A percentile compares a stretch with the other conserved stretches of the same genome.
phyloP scores from a whole-genome alignment of 2,797 vertebrate genomes.

The Euphonia xanthogaster region DNA sequence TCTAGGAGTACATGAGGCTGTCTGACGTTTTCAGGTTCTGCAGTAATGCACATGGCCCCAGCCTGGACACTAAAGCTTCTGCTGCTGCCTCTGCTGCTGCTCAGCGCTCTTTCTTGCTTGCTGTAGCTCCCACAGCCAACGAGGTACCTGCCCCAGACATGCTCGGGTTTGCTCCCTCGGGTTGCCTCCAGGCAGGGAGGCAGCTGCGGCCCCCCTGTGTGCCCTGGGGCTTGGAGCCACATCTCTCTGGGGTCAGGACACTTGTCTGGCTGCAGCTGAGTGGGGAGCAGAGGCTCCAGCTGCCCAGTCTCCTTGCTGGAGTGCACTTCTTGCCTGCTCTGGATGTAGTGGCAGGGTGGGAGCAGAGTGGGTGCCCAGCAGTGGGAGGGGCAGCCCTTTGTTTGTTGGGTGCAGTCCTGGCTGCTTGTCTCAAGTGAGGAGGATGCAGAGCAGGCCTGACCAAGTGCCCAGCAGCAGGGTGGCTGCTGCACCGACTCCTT shows the following conservation, averaged over 20 bases:
- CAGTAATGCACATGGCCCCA: slow-evolving; percentile 69
- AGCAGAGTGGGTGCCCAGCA: background rate
- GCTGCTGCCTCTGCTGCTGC: slow-evolving; percentile 74
- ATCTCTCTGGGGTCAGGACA: background rate
- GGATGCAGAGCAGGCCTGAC: background rate
- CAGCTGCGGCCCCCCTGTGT: background rate
- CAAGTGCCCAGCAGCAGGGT: background rate
- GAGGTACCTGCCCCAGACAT: slow-evolving; percentile 80
- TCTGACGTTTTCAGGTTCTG: slow-evolving; percentile 85
- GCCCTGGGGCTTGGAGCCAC: background rate
- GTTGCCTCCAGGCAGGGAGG: background rate
- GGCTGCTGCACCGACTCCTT: background rate
- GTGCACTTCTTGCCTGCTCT: background rate
- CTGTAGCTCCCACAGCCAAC: slow-evolving; percentile 77
- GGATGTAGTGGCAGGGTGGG: accelerated
- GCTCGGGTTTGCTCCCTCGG: background rate
- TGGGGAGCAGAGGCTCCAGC: background rate
- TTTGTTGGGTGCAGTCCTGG: background rate
- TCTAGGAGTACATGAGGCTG: slow-evolving; percentile 85
- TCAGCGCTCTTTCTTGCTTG: slow-evolving; percentile 76
- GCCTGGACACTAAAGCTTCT: slow-evolving; percentile 72
- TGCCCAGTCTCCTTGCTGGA: background rate
- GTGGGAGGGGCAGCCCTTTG: background rate
- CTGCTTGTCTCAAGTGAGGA: accelerated
- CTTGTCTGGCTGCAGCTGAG: background rate